phyloP scores from a whole-genome alignment of 1,140 invertebrate species.

The silkworm (Bombyx mori) region DNA sequence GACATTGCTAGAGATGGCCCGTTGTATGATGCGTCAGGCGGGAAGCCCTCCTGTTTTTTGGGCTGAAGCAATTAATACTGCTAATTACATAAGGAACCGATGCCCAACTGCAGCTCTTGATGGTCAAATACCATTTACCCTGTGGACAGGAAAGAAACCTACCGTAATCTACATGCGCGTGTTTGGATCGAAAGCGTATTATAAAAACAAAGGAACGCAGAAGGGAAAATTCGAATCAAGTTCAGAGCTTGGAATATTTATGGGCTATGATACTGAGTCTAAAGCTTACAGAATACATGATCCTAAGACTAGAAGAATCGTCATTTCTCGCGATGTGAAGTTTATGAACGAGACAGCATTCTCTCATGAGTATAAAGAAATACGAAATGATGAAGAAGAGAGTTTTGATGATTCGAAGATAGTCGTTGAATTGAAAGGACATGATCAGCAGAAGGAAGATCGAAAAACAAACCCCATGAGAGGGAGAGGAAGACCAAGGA shows the following conservation, averaged over 20 bases:
- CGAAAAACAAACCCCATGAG: slow-evolving; percentile 3
- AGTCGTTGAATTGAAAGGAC: slow-evolving; percentile 1
- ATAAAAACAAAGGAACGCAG: slow-evolving; percentile 11
- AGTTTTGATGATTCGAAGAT: slow-evolving; percentile 1
- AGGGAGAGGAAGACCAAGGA: slow-evolving; percentile 13
- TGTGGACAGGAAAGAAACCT: slow-evolving; percentile 29
- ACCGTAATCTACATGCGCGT: slow-evolving; percentile 15
- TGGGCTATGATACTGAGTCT: slow-evolving; percentile 9
- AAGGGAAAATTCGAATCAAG: slow-evolving; percentile 16
- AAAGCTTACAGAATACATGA: slow-evolving; percentile 15
- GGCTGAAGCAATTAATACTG: background rate
- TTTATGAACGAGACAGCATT: slow-evolving; percentile 16
- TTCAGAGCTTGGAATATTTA: slow-evolving; percentile 14
- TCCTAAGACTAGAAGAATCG: slow-evolving; percentile 12
- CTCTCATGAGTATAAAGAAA: slow-evolving; percentile 18
- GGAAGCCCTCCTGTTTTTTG: background rate
- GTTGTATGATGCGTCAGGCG: slow-evolving; percentile 1
- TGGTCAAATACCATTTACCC: slow-evolving; percentile 12
- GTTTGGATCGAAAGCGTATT: slow-evolving; percentile 16
- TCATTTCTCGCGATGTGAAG: slow-evolving; percentile 17
- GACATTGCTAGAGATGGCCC: slow-evolving; percentile 1
- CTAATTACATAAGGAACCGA: background rate
- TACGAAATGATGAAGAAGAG: slow-evolving; percentile 10
- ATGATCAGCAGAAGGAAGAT: slow-evolving; percentile 1
- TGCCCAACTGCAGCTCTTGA: slow-evolving; percentile 12